Conservation (phyloP, 2,797 vertebrate species). For the Periparus ater region DNA sequence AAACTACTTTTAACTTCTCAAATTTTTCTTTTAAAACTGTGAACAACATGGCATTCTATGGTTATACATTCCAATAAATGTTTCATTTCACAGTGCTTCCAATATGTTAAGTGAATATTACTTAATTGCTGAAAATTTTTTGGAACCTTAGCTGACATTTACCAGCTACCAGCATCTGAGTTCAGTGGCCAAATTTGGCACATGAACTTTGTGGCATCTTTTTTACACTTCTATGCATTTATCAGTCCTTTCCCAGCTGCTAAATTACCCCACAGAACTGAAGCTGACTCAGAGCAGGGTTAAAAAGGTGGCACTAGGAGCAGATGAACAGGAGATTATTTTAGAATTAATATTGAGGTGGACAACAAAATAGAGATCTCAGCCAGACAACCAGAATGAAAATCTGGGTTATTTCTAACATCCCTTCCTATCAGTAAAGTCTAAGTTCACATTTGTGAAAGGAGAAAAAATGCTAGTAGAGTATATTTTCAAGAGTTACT, state of each 20-base stretch:
- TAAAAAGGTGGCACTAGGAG: background rate
- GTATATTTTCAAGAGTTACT: background rate
- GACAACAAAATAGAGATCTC: background rate
- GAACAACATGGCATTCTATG: background rate
- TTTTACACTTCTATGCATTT: background rate
- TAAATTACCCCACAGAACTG: background rate
- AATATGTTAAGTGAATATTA: background rate
- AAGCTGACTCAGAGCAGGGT: background rate
- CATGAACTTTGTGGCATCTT: background rate
- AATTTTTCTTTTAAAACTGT: background rate
- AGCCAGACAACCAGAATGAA: background rate
- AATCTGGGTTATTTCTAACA: background rate
- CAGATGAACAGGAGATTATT: background rate
- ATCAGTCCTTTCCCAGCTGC: background rate
- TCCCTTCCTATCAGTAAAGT: background rate
- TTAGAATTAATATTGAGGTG: background rate
- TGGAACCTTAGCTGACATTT: background rate
- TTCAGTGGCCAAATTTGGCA: background rate
- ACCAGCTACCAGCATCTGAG: background rate
- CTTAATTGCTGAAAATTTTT: background rate
- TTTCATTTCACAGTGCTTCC: background rate
- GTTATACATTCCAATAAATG: background rate
- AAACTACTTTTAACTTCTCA: background rate
- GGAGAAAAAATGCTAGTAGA: background rate
- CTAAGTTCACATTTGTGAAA: background rate